Conservation (phyloP, 1,140 invertebrate species). For the Magallana ariakensis region DNA sequence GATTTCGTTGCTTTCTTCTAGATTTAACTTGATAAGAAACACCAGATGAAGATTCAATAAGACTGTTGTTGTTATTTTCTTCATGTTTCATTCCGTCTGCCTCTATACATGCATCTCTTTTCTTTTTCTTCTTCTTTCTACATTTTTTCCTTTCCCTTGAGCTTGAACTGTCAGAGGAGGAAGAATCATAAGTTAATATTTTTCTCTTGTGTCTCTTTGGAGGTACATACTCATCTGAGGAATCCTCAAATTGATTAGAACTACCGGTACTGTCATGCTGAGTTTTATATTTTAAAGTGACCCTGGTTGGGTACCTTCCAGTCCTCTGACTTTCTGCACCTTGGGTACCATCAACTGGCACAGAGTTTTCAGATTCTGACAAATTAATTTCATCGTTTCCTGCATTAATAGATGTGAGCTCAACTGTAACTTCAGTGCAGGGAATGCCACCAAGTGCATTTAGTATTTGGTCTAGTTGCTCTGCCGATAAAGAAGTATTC, state of each 20-base stretch:
- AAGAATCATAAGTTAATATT: background rate
- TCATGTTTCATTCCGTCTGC: background rate
- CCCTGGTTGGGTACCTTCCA: too few relatives aligned
- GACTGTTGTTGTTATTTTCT: background rate
- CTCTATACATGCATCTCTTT: background rate
- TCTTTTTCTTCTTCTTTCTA: slow-evolving; percentile 16
- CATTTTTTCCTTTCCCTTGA: background rate
- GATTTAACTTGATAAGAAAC: background rate
- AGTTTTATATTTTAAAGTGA: too few relatives aligned
- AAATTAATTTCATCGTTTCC: background rate
- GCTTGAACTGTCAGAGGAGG: background rate
- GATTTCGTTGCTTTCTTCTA: slow-evolving; percentile 1
- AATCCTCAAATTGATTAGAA: background rate
- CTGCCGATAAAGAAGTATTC: background rate
- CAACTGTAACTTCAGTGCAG: background rate
- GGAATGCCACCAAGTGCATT: background rate
- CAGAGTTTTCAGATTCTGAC: background rate
- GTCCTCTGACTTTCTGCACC: background rate
- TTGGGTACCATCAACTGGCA: background rate
- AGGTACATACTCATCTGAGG: background rate
- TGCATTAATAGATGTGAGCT: slow-evolving; percentile 6
- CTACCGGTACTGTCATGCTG: background rate
- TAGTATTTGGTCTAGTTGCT: slow-evolving; percentile 1
- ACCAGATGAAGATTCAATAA: background rate
- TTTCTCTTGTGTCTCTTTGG: background rate